Conservation (phyloP, 1,140 invertebrate genomes). For the Papilio dardanus region DNA sequence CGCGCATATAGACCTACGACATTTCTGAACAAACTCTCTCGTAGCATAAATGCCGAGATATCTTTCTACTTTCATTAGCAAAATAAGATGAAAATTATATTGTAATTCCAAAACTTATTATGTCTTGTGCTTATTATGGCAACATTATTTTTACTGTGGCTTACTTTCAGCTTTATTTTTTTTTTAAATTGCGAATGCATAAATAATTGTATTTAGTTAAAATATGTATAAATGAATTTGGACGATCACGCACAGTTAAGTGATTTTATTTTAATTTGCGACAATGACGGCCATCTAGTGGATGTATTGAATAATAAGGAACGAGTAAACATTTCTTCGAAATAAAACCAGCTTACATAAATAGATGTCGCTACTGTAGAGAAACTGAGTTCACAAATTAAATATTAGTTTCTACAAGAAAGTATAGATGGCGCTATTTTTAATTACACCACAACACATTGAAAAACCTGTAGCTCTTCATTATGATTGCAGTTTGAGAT, state of each 20-base stretch:
- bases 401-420: background rate
- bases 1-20: slow-evolving; percentile 34
- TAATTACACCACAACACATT: background rate
- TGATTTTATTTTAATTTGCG: background rate
- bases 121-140: too few species aligned
- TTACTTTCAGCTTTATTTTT: too few species aligned
- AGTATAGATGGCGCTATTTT: slow-evolving; percentile 22
- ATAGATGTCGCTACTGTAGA: background rate
- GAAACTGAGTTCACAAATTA: background rate
- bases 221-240: background rate
- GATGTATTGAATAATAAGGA: background rate
- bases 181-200: too few species aligned
- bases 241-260: too few species aligned
- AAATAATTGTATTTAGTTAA: too few species aligned
- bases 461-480: background rate
- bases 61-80: background rate
- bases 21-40: background rate
- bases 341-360: background rate
- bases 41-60: background rate
- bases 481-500: background rate
- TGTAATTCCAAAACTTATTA: background rate
- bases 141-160: too few species aligned
- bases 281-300: background rate
- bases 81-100: background rate
- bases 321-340: background rate